Conservation (phyloP, 2,888 invertebrate genomes). For the Pocota personata region DNA sequence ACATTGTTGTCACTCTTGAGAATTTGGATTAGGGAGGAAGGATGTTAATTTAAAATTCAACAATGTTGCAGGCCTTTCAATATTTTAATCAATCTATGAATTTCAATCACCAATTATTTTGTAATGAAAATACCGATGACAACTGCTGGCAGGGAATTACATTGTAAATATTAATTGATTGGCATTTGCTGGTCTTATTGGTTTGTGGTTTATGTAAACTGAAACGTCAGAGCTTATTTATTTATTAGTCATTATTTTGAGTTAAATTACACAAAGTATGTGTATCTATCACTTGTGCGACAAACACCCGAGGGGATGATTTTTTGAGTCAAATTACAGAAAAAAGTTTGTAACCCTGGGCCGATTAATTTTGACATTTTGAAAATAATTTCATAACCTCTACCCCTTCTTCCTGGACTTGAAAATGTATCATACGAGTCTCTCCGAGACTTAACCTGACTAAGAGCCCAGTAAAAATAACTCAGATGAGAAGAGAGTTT, state of each 20-base stretch:
- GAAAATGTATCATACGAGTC: too few species aligned
- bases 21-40: constrained; percentile 16
- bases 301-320: too few species aligned
- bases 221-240: not conserved
- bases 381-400: too few species aligned
- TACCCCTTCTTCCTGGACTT: too few species aligned
- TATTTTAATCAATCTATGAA: constrained; percentile 68
- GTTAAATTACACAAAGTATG: too few species aligned
- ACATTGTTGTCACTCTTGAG: constrained; percentile 58
- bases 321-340: too few species aligned
- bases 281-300: too few species aligned
- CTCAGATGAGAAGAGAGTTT: too few species aligned
- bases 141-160: constrained; percentile 29
- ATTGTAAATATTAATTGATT: not conserved
- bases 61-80: constrained; percentile 42
- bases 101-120: constrained; percentile 60
- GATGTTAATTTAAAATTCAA: constrained; percentile 53
- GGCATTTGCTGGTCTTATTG: not conserved
- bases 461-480: too few species aligned
- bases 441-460: too few species aligned
- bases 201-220: not conserved
- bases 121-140: constrained; percentile 62
- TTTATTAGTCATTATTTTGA: not conserved
- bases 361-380: too few species aligned
- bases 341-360: too few species aligned